Evolutionary conservation across 2,113 vertebrate genomes (phyloP), one percentile per base, ranked within the genome.

Genomic region (Prionailurus bengalensis): DNA sequence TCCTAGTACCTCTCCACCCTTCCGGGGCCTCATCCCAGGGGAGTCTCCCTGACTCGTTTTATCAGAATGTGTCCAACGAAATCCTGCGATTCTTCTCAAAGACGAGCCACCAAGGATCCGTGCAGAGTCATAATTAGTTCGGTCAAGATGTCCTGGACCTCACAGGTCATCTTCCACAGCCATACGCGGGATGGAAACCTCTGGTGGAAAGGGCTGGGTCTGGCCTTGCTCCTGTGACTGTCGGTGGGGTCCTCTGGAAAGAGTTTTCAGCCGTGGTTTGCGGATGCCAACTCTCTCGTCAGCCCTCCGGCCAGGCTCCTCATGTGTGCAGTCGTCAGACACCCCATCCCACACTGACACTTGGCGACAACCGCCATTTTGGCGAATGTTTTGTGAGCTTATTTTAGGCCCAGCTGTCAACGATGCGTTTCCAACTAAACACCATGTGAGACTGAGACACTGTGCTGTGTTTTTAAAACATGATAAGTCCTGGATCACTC

Each of bases 1-100:
- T 13, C 81, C 15, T 25, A 2, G 0, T 2, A 1, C 0, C 55
- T 19, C 29, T 8, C 23, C 36, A 0, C 42, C 1, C 21, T 0
- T 3, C 61, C 3, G 36, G 36, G 25, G 3, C 7, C 36, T 90
- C 23, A 4, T 11, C n/a, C 29, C 19, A 12, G 4, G 0, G 23
- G 31, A 1, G 1, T 27, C 16, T 25, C 31, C 63, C 42, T 9
- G 3, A 9, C 42, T 63, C 31, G n/a, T 42, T 19, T 33, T 5
- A 8, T 73, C 71, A 31, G 70, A 58, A 3, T 0, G 16, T 7
- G 7, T 51, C 61, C 71, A 53, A 45, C 21, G 71, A 68, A 89
- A 81, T 23, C 73, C 31, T 14, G 12, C 3, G 15, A 21, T 53
- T 76, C 45, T 76, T 61, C 63, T 65, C 36, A 53, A 45, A 76